Conservation (phyloP, 1,140 invertebrate genomes). For the Lordiphosa stackelbergi region DNA sequence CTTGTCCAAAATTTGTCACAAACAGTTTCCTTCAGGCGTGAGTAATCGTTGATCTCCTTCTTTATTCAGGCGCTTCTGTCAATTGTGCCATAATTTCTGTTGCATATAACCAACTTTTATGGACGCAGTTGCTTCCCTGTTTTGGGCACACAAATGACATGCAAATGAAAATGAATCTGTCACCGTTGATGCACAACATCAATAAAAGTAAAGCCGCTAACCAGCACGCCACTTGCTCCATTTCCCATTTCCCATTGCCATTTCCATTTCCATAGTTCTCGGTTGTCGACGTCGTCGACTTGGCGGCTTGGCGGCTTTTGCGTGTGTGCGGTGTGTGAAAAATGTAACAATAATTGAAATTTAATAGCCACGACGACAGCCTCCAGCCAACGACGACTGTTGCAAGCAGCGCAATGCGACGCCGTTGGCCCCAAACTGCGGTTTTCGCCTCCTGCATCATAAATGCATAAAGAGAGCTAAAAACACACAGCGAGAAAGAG, state of each 20-base stretch:
- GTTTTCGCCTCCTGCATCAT: conserved; percentile 33
- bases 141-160: not conserved
- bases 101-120: not conserved
- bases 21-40: too few species aligned
- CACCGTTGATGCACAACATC: conserved; percentile 20
- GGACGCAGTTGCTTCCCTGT: too few species aligned
- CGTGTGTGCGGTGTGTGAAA: conserved; percentile 60
- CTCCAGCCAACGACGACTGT: conserved; percentile 15
- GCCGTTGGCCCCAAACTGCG: conserved; percentile 30
- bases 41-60: too few species aligned
- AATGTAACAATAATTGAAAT: conserved; percentile 74
- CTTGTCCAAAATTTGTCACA: too few species aligned
- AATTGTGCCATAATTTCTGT: not conserved
- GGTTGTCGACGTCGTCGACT: conserved; percentile 19
- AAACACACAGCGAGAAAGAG: conserved; percentile 1
- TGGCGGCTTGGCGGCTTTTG: conserved; percentile 7
- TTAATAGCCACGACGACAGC: conserved; percentile 67
- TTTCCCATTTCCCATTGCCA: conserved; percentile 49
- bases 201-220: conserved; percentile 27
- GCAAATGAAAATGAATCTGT: conserved; percentile 28
- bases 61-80: too few species aligned
- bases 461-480: conserved; percentile 34
- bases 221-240: conserved; percentile 33
- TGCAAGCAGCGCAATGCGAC: conserved; percentile 18
- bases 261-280: conserved; percentile 42